Evolutionary conservation across 2,797 vertebrate genomes (phyloP).

Genomic region (Merluccius polli): DNA sequence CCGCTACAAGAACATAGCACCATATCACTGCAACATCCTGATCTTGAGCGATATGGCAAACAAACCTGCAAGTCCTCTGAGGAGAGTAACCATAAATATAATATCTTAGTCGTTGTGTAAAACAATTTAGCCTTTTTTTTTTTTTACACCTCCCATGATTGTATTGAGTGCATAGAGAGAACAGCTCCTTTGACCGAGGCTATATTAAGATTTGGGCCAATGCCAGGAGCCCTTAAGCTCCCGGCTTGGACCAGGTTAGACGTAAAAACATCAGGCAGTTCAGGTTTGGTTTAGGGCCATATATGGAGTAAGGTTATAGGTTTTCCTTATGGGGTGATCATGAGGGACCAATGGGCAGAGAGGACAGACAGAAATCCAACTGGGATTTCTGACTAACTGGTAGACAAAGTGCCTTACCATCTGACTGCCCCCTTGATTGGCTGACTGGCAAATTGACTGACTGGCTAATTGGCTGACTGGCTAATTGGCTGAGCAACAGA

Average conservation of each 20-base stretch:
- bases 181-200: slow-evolving; percentile 16
- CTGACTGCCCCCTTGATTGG: background rate
- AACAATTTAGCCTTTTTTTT: slow-evolving; percentile 45
- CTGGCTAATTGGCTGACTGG: slow-evolving; percentile 3
- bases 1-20: slow-evolving; percentile 30
- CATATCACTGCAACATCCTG: slow-evolving; percentile 21
- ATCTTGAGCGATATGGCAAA: slow-evolving; percentile 38
- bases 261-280: slow-evolving; percentile 37
- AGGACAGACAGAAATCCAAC: slow-evolving; percentile 14
- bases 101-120: slow-evolving; percentile 35
- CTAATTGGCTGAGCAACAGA: background rate
- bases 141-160: slow-evolving; percentile 32
- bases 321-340: background rate
- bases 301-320: slow-evolving; percentile 6
- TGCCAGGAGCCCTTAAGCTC: slow-evolving; percentile 25
- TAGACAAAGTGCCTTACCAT: background rate
- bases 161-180: slow-evolving; percentile 30
- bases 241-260: background rate
- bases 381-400: slow-evolving; percentile 3
- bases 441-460: background rate
- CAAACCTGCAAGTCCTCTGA: slow-evolving; percentile 33
- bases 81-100: slow-evolving; percentile 40
- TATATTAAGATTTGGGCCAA: slow-evolving; percentile 51
- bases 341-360: slow-evolving; percentile 18
- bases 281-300: slow-evolving; percentile 12